Evolutionary conservation across 2,888 invertebrate species (phyloP), one percentile per base, ranked within the genome.

Genomic region (Agapetus fuscipes): DNA sequence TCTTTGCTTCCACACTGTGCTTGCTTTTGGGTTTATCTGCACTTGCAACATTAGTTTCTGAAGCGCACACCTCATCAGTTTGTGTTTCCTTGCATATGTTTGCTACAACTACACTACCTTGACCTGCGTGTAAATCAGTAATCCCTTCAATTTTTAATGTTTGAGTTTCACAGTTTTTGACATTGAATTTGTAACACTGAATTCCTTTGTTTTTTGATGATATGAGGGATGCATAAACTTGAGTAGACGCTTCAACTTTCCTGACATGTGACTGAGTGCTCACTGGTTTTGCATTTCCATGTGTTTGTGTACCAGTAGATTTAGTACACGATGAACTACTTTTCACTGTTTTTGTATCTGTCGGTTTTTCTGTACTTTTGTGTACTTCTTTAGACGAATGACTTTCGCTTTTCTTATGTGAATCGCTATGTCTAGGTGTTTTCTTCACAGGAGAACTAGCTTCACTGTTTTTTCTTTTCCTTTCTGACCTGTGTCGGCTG

Each of bases 1-100:
- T 34, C 37, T 42, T 27, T 59, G 59, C 27, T 41, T 46, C 28
- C 47, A 51, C 25, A 49, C 41, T 9, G 20, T 20, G 20, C 5
- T 20, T 9, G 9, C 9, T 20, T 20, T 20, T 20, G 9, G 4
- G 4, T 30, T 43, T 46, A 44, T 42, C 30, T 53, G 39, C 39
- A 49, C 51, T 43, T 20, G n/a, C 15, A 3, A 20, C 39, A 37
- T 48, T 54, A 56, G 30, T 41, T 52, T 37, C 9, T 6, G 20
- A 9, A 4, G 9, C 4, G 9, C 9, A 9, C 4, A 54, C 56
- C 6, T 55, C 51, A 30, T 45, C 43, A 30, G 46, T 42, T 50
- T 57, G 60, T n/a, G 40, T 39, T 16, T 46, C 52, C 15, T 25
- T 31, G 13, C 20, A 6, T 20, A 20, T 20, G 4, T 4, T 9